A percentile compares a stretch with the other conserved stretches of the same genome.
These are phyloP conservation scores for Leuctra nigra DNA, from an alignment of 2,888 invertebrate species.

Conservation along the genomic window DNA sequence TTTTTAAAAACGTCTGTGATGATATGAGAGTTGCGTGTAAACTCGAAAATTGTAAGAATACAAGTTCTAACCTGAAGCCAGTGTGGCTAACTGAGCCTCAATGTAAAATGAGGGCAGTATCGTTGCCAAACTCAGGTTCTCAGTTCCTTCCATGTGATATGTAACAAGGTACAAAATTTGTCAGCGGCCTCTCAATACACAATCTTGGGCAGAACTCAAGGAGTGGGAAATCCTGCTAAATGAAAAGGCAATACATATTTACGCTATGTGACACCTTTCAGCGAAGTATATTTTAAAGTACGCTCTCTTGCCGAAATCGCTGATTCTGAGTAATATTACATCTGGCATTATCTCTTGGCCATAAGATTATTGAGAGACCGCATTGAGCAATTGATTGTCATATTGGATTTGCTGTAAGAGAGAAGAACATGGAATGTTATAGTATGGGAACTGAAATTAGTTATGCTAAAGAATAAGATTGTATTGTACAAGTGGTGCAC, in stretches of 20 bases:
- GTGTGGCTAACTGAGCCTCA: background rate
- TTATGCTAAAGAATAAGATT: background rate
- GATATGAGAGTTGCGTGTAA: slow-evolving; percentile 31
- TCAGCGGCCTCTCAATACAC: slow-evolving; percentile 26
- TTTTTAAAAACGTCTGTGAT: slow-evolving; percentile 32
- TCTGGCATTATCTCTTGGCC: too few species aligned
- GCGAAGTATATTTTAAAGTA: too few species aligned
- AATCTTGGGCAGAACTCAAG: too few species aligned
- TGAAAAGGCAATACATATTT: too few species aligned
- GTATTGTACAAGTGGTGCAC: slow-evolving; percentile 3
- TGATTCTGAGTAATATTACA: too few species aligned
- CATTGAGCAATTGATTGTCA: background rate
- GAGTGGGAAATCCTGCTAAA: too few species aligned
- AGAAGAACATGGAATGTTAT: slow-evolving; percentile 1
- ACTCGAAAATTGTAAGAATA: slow-evolving; percentile 27
- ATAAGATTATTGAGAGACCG: slow-evolving; percentile 17
- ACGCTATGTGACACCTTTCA: too few species aligned
- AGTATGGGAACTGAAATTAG: background rate
- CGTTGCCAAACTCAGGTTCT: slow-evolving; percentile 27
- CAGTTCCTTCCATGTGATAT: slow-evolving; percentile 31
- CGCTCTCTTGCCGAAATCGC: too few species aligned
- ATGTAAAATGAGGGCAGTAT: slow-evolving; percentile 11
- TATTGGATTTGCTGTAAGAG: background rate
- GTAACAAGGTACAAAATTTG: slow-evolving; percentile 30
- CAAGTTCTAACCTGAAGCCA: background rate